A percentile compares a stretch with the other conserved stretches of the same genome.
phyloP scores from a whole-genome alignment of 1,140 invertebrate genomes.

The Phocides pigmalion region DNA sequence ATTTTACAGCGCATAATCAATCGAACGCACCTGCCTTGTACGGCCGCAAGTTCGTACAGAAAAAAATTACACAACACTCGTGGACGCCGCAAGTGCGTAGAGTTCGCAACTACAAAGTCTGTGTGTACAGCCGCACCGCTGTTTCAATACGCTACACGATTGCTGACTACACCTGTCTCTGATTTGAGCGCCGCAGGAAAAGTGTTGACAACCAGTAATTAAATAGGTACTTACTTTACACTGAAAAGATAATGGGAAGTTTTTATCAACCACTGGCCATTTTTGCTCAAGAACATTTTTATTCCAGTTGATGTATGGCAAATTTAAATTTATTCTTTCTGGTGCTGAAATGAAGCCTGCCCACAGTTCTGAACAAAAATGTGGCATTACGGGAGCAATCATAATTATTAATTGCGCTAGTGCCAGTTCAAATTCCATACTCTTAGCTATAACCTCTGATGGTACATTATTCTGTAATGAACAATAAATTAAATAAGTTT shows the following conservation, averaged over 20 bases:
- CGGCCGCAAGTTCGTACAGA: no score
- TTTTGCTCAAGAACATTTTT: conserved; percentile 87
- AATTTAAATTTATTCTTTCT: conserved; percentile 79
- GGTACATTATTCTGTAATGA: conserved; percentile 79
- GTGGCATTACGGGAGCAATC: conserved; percentile 93
- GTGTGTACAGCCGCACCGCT: no score
- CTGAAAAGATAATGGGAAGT: conserved; percentile 88
- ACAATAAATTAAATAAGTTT: no score
- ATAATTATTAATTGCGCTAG: conserved; percentile 92
- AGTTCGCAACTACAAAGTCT: no score
- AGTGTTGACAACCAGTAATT: no score
- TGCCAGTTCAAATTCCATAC: conserved; percentile 91
- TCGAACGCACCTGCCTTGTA: no score
- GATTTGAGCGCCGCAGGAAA: no score
- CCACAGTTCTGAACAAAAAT: conserved; percentile 96
- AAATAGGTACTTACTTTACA: conserved; percentile 82
- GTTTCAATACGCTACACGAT: no score
- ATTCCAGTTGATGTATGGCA: conserved; percentile 85
- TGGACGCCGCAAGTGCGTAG: no score
- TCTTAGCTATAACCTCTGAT: conserved; percentile 85
- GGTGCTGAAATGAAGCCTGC: conserved; percentile 87
- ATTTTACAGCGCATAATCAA: no score
- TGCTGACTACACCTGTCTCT: no score
- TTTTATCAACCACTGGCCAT: conserved; percentile 92
- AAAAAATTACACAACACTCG: no score